Evolutionary conservation across 2,888 invertebrate genomes (phyloP).

Genomic region (Anagyrus pseudococci): DNA sequence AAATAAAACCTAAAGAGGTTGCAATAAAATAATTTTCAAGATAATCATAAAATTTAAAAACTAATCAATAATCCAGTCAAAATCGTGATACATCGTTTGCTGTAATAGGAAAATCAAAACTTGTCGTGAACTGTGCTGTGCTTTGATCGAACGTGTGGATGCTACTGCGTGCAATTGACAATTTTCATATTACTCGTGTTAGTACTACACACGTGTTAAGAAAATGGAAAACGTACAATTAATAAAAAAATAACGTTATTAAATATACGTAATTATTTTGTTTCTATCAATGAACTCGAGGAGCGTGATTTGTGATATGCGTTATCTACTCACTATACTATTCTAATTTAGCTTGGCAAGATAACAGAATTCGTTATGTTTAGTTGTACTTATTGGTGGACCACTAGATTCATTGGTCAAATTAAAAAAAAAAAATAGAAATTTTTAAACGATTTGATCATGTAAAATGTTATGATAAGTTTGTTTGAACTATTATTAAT

Average conservation of each 20-base stretch:
- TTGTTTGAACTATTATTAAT: background rate
- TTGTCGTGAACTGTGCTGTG: slow-evolving; percentile 27
- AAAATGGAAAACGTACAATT: background rate
- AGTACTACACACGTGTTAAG: slow-evolving; percentile 36
- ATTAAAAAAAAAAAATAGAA: slow-evolving; percentile 7
- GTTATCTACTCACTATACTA: slow-evolving; percentile 28
- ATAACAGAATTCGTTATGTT: slow-evolving; percentile 26
- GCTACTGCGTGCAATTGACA: slow-evolving; percentile 28
- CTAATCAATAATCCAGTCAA: too few species aligned
- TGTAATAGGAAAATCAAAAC: too few species aligned
- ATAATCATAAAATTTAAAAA: too few species aligned
- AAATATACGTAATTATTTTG: slow-evolving; percentile 14
- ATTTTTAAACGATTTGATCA: too few species aligned
- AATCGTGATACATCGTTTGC: slow-evolving; percentile 6
- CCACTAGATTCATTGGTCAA: slow-evolving; percentile 31
- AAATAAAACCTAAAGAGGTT: background rate
- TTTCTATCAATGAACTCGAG: slow-evolving; percentile 5
- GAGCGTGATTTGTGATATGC: slow-evolving; percentile 10
- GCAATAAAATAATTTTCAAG: background rate
- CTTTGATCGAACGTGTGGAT: slow-evolving; percentile 20
- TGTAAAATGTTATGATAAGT: background rate
- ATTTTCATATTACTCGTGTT: slow-evolving; percentile 26
- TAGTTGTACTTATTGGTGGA: slow-evolving; percentile 51
- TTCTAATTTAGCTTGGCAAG: slow-evolving; percentile 22
- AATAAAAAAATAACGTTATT: slow-evolving; percentile 1